Base-by-base conservation (phyloP, 37 sponge, comb jelly and placozoan genomes). In the Haliclona indistincta region DNA sequence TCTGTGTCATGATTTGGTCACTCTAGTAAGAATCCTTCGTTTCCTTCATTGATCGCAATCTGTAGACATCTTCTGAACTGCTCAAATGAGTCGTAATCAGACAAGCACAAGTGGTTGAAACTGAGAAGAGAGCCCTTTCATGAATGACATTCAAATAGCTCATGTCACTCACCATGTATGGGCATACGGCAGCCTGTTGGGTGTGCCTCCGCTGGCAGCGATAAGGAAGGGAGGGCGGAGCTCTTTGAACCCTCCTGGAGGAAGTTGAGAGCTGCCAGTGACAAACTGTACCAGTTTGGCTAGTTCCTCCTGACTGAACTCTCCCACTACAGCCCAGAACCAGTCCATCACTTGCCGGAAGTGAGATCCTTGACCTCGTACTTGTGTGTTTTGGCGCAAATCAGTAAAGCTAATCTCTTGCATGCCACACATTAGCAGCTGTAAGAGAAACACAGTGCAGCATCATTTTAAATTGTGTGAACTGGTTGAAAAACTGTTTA, bases 351-450 rank as follows among this genome's bases (percentile, higher is more conserved):
- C 55, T 34, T 67, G 44, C 23, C 60, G 75, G 37, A 88, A 84
- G 22, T 55, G 25, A 6, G 63, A 2, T 32, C 37, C 11, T 38
- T 35, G 39, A 29, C 79, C 79, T 54, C 54, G 71, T 17, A 85
- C 67, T 13, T 44, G 54, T n/a, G 81, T 47, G 45, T 91, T 65
- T 4, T 62, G 32, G 33, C 77, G 75, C 42, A 92, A 74, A 65
- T 95, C 95, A n/a, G 80, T 75, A 66, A 75, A 63, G 28, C 53
- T 80, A n/a, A 91, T 62, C 64, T 68, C 72, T 32, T 66, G 74
- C 43, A 79, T 70, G 4, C 95, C 95, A 91, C 95, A 91, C 85
- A 95, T 95, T 33, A 95, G 69, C 22, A 95, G 86, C 95, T 95
- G 52, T 5, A 33, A 28, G 42, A 0, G 2, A 3, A 1, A n/a